Evolutionary conservation across 1,140 invertebrate genomes (phyloP).

Genomic region (Aporrectodea caliginosa): DNA sequence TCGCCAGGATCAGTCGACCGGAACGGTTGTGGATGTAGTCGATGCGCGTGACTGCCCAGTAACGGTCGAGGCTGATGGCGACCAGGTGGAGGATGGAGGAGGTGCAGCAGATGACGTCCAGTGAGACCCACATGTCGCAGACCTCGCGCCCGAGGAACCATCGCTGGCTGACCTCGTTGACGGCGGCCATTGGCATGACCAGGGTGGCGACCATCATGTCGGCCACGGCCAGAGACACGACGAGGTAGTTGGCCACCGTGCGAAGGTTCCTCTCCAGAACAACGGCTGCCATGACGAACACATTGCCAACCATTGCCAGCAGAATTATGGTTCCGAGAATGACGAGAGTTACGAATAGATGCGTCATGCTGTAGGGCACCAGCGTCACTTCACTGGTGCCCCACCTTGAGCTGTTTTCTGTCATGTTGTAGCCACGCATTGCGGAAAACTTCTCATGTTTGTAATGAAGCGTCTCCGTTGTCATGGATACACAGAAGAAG

Average conservation of each 20-base stretch:
- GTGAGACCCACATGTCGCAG: slow-evolving; percentile 63
- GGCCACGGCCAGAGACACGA: too few species aligned
- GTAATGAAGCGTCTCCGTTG: too few species aligned
- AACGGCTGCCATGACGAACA: slow-evolving; percentile 92
- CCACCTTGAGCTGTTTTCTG: too few species aligned
- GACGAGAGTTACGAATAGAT: slow-evolving; percentile 6
- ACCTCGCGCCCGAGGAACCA: slow-evolving; percentile 80
- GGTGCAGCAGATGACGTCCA: slow-evolving; percentile 42
- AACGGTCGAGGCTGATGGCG: slow-evolving; percentile 62
- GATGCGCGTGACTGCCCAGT: slow-evolving; percentile 61
- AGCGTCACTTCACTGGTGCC: too few species aligned
- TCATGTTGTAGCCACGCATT: too few species aligned
- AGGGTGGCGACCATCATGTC: slow-evolving; percentile 77
- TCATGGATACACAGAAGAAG: too few species aligned
- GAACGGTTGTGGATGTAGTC: slow-evolving; percentile 89
- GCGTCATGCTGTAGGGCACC: too few species aligned
- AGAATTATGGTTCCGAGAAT: slow-evolving; percentile 50
- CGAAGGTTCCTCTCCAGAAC: slow-evolving; percentile 78
- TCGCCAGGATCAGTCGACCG: slow-evolving; percentile 72
- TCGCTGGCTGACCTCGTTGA: slow-evolving; percentile 62
- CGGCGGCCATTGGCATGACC: slow-evolving; percentile 57
- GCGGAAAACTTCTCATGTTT: too few species aligned
- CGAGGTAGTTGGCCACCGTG: slow-evolving; percentile 73
- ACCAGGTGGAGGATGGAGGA: too few species aligned
- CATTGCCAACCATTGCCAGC: slow-evolving; percentile 67